A percentile compares a stretch with the other conserved stretches of the same genome.
phyloP scores from a whole-genome alignment of 2,113 vertebrate species.

The Romanogobio albipinnatus region DNA sequence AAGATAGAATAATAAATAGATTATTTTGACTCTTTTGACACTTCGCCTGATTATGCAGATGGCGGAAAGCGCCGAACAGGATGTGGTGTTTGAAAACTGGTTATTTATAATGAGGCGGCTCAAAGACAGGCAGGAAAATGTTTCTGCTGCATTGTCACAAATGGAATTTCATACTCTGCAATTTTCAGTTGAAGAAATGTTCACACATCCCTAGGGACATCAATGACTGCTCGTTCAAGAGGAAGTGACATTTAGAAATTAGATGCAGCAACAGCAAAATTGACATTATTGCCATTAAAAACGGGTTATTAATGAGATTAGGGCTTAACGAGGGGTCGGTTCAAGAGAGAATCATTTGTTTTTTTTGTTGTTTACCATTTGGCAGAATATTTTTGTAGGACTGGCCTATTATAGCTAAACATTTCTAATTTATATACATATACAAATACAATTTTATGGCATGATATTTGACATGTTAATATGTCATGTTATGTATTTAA shows the following conservation, averaged over 20 bases:
- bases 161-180: constrained; percentile 27
- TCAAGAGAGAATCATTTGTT: neutral
- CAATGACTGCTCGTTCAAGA: constrained; percentile 6
- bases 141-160: constrained; percentile 24
- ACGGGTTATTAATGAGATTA: constrained; percentile 12
- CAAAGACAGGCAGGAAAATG: constrained; percentile 15
- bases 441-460: too few relatives aligned
- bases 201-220: constrained; percentile 20
- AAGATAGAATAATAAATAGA: constrained; percentile 71
- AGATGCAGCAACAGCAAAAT: constrained; percentile 23
- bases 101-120: constrained; percentile 61
- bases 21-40: constrained; percentile 71
- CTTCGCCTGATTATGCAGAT: constrained; percentile 76
- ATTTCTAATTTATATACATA: too few relatives aligned
- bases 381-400: neutral
- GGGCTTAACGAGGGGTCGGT: neutral
- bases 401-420: neutral
- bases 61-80: constrained; percentile 49
- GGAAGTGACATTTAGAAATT: constrained; percentile 42
- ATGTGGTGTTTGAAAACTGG: constrained; percentile 53
- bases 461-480: too few relatives aligned
- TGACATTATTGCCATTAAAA: constrained; percentile 35
- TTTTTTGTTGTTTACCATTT: neutral
- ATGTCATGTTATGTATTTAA: too few relatives aligned
- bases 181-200: constrained; percentile 29